Conservation (phyloP, 2,797 vertebrate genomes). For the Paratrypauchen microcephalus region DNA sequence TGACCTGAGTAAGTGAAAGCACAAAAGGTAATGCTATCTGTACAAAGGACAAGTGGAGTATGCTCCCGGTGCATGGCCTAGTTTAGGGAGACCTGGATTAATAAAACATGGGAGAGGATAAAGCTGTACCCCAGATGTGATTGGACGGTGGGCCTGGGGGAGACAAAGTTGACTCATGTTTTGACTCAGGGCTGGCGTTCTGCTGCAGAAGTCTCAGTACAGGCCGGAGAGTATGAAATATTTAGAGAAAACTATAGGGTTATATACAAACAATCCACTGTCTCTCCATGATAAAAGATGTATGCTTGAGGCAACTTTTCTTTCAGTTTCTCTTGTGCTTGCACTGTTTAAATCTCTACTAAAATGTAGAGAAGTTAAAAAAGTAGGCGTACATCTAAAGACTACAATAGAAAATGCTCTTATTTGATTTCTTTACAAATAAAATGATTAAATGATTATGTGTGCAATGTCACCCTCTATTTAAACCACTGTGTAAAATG, state of each 20-base stretch:
- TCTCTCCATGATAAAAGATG: neutral
- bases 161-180: constrained; percentile 39
- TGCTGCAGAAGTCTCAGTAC: neutral
- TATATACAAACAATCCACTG: neutral
- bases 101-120: constrained; percentile 65
- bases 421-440: neutral
- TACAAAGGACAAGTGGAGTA: constrained; percentile 46
- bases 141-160: constrained; percentile 28
- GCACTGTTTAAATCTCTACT: neutral
- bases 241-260: constrained; percentile 9
- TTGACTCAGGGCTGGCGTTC: constrained; percentile 8
- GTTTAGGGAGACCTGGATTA: constrained; percentile 61
- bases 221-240: constrained; percentile 1
- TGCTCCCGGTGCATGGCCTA: constrained; percentile 58
- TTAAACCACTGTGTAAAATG: no score
- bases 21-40: constrained; percentile 36
- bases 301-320: neutral
- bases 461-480: no score
- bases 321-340: neutral
- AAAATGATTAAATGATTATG: neutral
- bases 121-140: constrained; percentile 41
- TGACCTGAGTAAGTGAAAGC: constrained; percentile 20
- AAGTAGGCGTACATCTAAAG: no score
- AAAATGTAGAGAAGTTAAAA: neutral
- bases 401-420: no score